Evolutionary conservation across 2,888 invertebrate genomes (phyloP).

Genomic region (Parnassius glacialis): DNA sequence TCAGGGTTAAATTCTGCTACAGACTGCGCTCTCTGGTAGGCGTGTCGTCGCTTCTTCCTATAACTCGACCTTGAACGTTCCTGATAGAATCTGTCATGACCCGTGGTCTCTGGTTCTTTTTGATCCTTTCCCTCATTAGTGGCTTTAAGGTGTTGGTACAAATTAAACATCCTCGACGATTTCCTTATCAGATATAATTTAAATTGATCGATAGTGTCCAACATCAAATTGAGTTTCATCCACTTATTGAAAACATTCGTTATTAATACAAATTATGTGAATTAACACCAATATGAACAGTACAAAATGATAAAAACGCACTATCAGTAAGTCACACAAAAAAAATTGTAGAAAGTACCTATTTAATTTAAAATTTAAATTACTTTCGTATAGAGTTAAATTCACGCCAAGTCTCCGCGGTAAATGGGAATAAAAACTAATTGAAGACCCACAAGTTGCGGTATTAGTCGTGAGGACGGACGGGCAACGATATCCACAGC

Average conservation of each 20-base stretch:
- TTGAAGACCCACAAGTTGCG: constrained; percentile 63
- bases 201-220: constrained; percentile 43
- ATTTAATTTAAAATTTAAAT: no score
- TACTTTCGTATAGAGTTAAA: background rate
- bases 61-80: constrained; percentile 79
- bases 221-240: constrained; percentile 42
- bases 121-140: constrained; percentile 78
- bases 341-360: no score
- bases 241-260: background rate
- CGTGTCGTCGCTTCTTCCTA: constrained; percentile 77
- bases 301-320: no score
- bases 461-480: constrained; percentile 47
- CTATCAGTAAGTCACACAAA: no score
- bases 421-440: constrained; percentile 61
- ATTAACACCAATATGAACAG: no score
- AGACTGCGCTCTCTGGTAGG: constrained; percentile 84
- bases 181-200: constrained; percentile 41
- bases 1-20: constrained; percentile 84
- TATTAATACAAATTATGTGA: no score
- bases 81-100: constrained; percentile 90
- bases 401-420: background rate
- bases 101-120: constrained; percentile 84
- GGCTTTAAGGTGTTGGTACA: constrained; percentile 86
- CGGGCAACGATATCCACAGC: background rate
- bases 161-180: constrained; percentile 85